These are phyloP conservation scores for Epirrhoe alternata DNA, from an alignment of 2,888 invertebrate genomes.

Conservation along the genomic window DNA sequence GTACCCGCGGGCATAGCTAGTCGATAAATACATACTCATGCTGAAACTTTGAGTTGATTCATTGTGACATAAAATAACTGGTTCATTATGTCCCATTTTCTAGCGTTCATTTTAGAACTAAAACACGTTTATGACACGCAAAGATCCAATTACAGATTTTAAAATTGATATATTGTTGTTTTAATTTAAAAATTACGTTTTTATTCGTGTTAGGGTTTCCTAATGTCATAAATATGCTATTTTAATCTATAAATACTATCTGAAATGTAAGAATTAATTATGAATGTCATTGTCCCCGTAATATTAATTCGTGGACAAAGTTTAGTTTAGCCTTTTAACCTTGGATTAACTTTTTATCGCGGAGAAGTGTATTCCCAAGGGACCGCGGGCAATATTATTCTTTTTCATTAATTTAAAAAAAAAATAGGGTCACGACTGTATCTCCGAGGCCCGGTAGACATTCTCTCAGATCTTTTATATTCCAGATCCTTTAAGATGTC, in stretches of 20 bases:
- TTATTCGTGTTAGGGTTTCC: conserved; percentile 16
- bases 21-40: not conserved
- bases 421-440: no score
- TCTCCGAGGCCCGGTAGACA: no score
- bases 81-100: conserved; percentile 18
- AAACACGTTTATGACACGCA: conserved; percentile 42
- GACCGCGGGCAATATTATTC: no score
- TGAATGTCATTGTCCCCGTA: no score
- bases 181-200: conserved; percentile 26
- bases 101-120: conserved; percentile 21
- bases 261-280: not conserved
- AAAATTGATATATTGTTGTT: conserved; percentile 34
- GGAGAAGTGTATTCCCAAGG: no score
- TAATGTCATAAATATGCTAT: conserved; percentile 7
- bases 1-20: no score
- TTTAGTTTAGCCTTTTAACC: no score
- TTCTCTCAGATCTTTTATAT: no score
- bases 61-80: conserved; percentile 21
- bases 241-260: conserved; percentile 1
- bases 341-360: no score
- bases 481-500: no score
- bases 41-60: conserved; percentile 21
- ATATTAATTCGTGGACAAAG: no score
- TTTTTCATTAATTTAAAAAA: no score
- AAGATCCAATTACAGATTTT: conserved; percentile 45